Base-by-base conservation (phyloP, 2,888 invertebrate genomes). In the Unio delphinus region DNA sequence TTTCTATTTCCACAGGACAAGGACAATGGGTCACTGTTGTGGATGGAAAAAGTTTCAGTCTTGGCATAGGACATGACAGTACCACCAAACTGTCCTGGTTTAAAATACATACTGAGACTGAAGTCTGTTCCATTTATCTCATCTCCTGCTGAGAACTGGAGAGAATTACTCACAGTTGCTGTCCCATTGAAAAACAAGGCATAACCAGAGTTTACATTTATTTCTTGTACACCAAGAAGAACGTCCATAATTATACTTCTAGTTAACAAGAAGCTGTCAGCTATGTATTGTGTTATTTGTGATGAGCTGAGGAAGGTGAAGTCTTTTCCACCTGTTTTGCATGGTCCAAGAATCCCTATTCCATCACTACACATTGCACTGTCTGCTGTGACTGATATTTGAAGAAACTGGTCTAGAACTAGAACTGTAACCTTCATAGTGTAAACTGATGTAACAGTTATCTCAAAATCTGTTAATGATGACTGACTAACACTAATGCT, bases 51-150 rank as follows among this genome's bases (percentile, higher is more conserved):
- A 18, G 80, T 81, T 34, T 67, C 67, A 59, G 71, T 72, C 66
- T 74, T 80, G 45, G 80, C 78, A 69, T 80, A 82, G 11, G 82
- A 78, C n/a, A 82, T 61, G 17, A 84, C 64, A n/a, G 77, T 75
- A 4, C 83, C 84, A 26, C 80, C 81, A 61, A 69, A 65, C 15
- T 55, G 61, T 23, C 55, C 30, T 26, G 84, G 83, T 64, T 82
- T 83, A 65, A 81, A 80, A 61, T 83, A 80, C 11, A 83, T 60
- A 34, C 81, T 82, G 18, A 84, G 28, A 66, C 82, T 80, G 61
- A 81, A 80, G 56, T 78, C 76, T 7, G 63, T 67, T 45, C 67
- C 69, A 28, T 68, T 70, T 11, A 74, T 28, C 7, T 61, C 61
- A 55, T 69, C 62, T 54, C 70, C 71, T 20, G 61, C 30, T n/a